phyloP scores from a whole-genome alignment of 2,113 vertebrate species.

The Mormyrus lacerda region DNA sequence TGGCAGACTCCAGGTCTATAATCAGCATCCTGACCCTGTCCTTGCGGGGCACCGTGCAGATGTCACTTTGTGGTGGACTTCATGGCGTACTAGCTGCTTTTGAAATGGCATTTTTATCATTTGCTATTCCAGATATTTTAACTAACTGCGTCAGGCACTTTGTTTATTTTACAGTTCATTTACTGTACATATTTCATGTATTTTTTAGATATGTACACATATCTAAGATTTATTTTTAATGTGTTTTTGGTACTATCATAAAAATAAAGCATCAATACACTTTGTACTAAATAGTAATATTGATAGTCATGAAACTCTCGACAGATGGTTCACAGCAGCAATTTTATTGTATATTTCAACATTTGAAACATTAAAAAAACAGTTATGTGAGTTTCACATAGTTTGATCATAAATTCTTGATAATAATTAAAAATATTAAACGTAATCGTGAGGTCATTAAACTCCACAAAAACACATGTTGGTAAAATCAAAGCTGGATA shows the following conservation, averaged over 20 bases:
- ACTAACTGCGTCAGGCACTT: not conserved
- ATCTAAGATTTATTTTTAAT: not conserved
- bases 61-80: not conserved
- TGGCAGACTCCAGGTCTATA: not conserved
- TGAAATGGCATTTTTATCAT: not conserved
- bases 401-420: not conserved
- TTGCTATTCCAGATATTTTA: not conserved
- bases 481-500: not conserved
- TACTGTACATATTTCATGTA: not conserved
- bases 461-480: not conserved
- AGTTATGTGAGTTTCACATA: not conserved
- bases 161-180: not conserved
- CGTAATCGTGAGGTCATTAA: not conserved
- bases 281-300: not conserved
- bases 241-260: not conserved
- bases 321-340: not conserved
- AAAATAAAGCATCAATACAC: not conserved
- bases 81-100: not conserved
- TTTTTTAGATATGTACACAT: not conserved
- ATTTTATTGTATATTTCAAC: not conserved
- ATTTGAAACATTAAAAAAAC: not conserved
- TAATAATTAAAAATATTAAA: not conserved
- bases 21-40: not conserved
- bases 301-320: not conserved
- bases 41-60: not conserved